Conservation (phyloP, 2,888 invertebrate genomes). For the Acleris sparsana region DNA sequence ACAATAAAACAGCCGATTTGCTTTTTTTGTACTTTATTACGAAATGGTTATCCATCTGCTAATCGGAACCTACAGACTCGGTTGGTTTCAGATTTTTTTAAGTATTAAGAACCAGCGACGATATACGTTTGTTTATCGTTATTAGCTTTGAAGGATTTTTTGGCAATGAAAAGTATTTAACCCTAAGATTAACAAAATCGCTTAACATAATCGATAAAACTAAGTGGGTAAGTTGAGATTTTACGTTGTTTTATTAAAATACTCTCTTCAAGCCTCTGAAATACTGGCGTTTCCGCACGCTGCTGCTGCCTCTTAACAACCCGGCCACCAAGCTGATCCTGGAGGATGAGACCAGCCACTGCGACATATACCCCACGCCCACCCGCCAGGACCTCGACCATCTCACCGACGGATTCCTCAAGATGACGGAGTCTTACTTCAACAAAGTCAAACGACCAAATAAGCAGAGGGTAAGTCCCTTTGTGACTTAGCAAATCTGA, state of each 20-base stretch:
- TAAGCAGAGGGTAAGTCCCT: conserved; percentile 90
- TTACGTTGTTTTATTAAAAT: background rate
- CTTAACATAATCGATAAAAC: too few species aligned
- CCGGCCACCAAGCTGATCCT: conserved; percentile 90
- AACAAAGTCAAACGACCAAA: conserved; percentile 94
- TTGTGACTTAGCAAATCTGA: conserved; percentile 23
- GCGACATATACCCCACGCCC: conserved; percentile 92
- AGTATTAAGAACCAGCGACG: too few species aligned
- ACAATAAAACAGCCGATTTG: too few species aligned
- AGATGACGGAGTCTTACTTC: conserved; percentile 92
- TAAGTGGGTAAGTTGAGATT: too few species aligned
- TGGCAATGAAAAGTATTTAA: too few species aligned
- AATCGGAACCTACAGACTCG: too few species aligned
- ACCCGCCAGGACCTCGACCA: conserved; percentile 85
- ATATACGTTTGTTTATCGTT: too few species aligned
- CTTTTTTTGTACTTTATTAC: too few species aligned
- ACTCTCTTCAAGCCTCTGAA: conserved; percentile 86
- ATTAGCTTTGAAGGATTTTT: too few species aligned
- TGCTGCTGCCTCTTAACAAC: conserved; percentile 92
- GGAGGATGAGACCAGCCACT: conserved; percentile 87
- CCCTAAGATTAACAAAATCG: too few species aligned
- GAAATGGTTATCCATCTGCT: too few species aligned
- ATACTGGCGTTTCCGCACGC: conserved; percentile 96
- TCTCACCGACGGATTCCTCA: conserved; percentile 88
- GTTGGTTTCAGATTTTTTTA: too few species aligned